Evolutionary conservation across 1,140 invertebrate genomes (phyloP), one percentile per base, ranked within the genome.

Genomic region (Bombus huntii): DNA sequence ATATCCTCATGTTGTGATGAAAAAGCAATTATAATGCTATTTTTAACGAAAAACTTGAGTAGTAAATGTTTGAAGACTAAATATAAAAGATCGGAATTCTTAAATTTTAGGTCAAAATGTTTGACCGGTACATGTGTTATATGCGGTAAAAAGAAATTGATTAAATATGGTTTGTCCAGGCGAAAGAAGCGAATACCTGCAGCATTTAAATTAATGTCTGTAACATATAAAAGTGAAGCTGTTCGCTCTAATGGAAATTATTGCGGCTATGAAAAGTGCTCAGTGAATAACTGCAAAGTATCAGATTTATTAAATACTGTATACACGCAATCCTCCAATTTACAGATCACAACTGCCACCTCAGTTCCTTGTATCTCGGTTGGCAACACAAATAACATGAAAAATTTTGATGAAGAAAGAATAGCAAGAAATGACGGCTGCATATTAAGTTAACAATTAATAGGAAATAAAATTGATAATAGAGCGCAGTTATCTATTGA

Each of bases 241-340:
- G 10, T 22, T 37, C 34, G 22, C 2, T 47, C 34, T 12, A 22
- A n/a, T 6, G 12, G 18, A 53, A 15, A 53, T 42, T 31, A 2
- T 37, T 10, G 8, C 8, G 25, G 15, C 8, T 39, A 10, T 31
- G 28, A 8, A 39, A 25, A 42, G 1, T 15, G 42, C 2, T 28
- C 44, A 1, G 13, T 2, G 22, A 66, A 25, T 1, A 59, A 47
- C 37, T 25, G n/a, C 12, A 39, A 39, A 39, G 5, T 76, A 53
- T 73, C 79, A 3, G n/a, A 82, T 70, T 75, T 74, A 62, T n/a
- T 39, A 31, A 37, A n/a, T 1, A 81, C 78, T 25, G 72, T 71
- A 37, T 83, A 12, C 8, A 86, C 85, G 34, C 85, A 86, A 37
- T 83, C 85, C 10, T 86, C 85, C 18, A 76, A 83, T 83, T 83